Percentiles rank a stretch among this genome's conserved stretches.
phyloP scores from a whole-genome alignment of 2,797 vertebrate genomes.

The Knipowitschia caucasica region DNA sequence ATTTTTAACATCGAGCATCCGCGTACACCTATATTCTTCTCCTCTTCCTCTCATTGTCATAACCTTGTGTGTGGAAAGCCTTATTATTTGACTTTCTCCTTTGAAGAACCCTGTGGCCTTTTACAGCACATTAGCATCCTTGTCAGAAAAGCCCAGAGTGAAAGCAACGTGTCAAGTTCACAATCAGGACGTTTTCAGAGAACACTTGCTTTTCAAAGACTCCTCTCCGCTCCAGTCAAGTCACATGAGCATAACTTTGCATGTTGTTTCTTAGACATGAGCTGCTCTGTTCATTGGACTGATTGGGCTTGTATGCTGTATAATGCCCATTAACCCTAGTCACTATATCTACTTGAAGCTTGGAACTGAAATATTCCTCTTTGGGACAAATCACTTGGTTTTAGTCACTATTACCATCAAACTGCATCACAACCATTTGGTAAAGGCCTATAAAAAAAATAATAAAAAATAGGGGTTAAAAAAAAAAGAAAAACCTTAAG shows the following conservation, averaged over 20 bases:
- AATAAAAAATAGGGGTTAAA: too few species aligned
- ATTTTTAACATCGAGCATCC: not conserved
- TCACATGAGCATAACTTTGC: not conserved
- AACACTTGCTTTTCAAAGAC: conserved; percentile 17
- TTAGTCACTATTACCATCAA: too few species aligned
- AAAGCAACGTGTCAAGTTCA: conserved; percentile 13
- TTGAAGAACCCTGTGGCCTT: conserved; percentile 37
- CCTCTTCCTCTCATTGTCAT: conserved; percentile 11
- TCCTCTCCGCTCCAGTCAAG: not conserved
- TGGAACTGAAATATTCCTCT: too few species aligned
- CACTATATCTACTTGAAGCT: too few species aligned
- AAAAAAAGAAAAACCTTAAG: too few species aligned
- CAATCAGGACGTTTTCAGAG: conserved; percentile 23
- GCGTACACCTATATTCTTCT: conserved; percentile 1
- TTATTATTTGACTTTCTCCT: conserved; percentile 20
- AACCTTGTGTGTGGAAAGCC: conserved; percentile 12
- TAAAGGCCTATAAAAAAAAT: too few species aligned
- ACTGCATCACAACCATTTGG: too few species aligned
- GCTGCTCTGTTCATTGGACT: not conserved
- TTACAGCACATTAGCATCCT: conserved; percentile 47
- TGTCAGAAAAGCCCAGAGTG: conserved; percentile 39
- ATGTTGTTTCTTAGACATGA: not conserved
- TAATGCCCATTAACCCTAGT: too few species aligned
- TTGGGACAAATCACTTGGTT: too few species aligned
- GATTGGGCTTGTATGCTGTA: not conserved